phyloP scores from a whole-genome alignment of 1,140 invertebrate genomes.

The Littorina saxatilis region DNA sequence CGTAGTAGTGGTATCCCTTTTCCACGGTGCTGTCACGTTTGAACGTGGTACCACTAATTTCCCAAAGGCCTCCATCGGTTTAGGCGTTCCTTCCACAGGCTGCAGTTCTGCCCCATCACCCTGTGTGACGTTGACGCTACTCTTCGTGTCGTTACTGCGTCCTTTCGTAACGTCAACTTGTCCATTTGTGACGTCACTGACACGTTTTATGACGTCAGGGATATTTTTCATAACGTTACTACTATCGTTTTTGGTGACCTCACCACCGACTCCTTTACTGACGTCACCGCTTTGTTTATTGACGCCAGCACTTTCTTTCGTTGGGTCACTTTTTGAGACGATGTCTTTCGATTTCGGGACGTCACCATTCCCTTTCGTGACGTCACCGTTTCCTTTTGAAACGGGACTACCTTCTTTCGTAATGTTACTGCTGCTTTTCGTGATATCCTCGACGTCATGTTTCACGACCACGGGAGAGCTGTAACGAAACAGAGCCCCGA shows the following conservation, averaged over 20 bases:
- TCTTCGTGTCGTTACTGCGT: too few relatives aligned
- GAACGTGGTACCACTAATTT: background rate
- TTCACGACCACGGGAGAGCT: too few relatives aligned
- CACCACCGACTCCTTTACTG: background rate
- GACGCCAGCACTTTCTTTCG: background rate
- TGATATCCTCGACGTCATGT: too few relatives aligned
- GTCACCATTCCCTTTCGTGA: too few relatives aligned
- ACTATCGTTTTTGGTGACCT: background rate
- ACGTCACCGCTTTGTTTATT: background rate
- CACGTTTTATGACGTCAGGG: background rate
- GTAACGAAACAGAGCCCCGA: too few relatives aligned
- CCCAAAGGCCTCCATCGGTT: background rate
- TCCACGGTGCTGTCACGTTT: conserved; percentile 29
- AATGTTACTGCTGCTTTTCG: too few relatives aligned
- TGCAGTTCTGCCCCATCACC: background rate
- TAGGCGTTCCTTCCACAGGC: background rate
- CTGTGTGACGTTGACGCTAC: too few relatives aligned
- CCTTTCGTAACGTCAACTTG: too few relatives aligned
- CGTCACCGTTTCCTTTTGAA: too few relatives aligned
- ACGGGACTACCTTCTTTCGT: too few relatives aligned
- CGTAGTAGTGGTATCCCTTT: background rate
- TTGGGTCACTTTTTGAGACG: too few relatives aligned
- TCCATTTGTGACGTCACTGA: background rate
- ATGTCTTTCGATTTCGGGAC: too few relatives aligned
- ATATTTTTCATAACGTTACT: background rate